A percentile compares a stretch with the other conserved stretches of the same genome.
Evolutionary conservation across 2,888 invertebrate genomes (phyloP).

Genomic region (Hermaeophaga mercurialis): DNA sequence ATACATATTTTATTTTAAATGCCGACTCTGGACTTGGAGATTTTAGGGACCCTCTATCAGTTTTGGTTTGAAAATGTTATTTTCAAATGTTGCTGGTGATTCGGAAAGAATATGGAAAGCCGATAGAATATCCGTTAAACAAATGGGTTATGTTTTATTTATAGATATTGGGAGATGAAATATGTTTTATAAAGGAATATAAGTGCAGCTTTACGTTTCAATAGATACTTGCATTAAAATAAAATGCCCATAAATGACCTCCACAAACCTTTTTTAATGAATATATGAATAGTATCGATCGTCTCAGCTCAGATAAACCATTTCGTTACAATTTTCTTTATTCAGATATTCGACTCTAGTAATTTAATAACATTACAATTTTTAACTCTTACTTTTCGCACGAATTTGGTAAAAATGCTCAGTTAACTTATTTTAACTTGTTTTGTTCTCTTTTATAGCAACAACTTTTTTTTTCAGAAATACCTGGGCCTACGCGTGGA

Average conservation of each 20-base stretch:
- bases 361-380: too few relatives aligned
- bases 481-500: slow-evolving; percentile 71
- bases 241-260: neutral
- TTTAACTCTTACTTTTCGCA: too few relatives aligned
- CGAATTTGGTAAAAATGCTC: too few relatives aligned
- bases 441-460: too few relatives aligned
- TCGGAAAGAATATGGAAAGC: slow-evolving; percentile 10
- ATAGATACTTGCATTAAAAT: neutral
- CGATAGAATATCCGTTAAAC: slow-evolving; percentile 21
- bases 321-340: too few relatives aligned
- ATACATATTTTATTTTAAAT: neutral
- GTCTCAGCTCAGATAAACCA: too few relatives aligned
- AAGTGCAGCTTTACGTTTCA: neutral
- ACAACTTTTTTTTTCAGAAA: slow-evolving; percentile 63
- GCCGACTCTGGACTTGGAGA: neutral
- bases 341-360: too few relatives aligned
- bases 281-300: too few relatives aligned
- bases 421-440: too few relatives aligned
- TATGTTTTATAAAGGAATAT: neutral
- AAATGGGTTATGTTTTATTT: slow-evolving; percentile 20
- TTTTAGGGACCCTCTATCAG: slow-evolving; percentile 10
- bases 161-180: neutral
- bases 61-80: slow-evolving; percentile 6
- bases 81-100: slow-evolving; percentile 4
- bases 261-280: neutral